phyloP scores from a whole-genome alignment of 2,113 vertebrate species.

The Grantiella picta region DNA sequence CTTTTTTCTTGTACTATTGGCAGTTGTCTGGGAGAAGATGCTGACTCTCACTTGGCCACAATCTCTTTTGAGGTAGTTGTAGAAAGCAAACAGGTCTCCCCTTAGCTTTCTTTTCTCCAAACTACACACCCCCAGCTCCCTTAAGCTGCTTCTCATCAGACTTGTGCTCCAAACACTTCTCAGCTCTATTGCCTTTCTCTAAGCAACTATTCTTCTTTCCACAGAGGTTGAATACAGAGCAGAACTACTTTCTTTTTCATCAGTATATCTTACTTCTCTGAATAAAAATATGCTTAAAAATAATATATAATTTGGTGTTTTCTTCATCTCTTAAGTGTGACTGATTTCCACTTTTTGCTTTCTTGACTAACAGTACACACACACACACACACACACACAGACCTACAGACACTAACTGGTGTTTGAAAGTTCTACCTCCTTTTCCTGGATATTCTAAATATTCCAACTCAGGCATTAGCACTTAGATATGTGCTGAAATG shows the following conservation, averaged over 20 bases:
- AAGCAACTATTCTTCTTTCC: background rate
- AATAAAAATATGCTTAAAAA: background rate
- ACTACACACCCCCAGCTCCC: background rate
- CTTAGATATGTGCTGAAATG: background rate
- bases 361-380: background rate
- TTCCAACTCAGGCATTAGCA: background rate
- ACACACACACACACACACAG: rapidly evolving
- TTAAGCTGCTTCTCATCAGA: rapidly evolving
- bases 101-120: background rate
- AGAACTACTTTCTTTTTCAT: background rate
- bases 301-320: background rate
- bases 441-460: background rate
- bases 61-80: background rate
- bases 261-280: background rate
- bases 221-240: background rate
- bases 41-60: too few relatives aligned
- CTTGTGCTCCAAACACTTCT: background rate
- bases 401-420: background rate
- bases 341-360: background rate
- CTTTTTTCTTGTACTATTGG: background rate
- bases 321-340: background rate
- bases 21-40: background rate
- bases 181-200: background rate
- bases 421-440: background rate
- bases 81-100: background rate